A percentile compares a stretch with the other conserved stretches of the same genome.
phyloP scores from a whole-genome alignment of 2,888 invertebrate species.

The Mimachlamys varia region DNA sequence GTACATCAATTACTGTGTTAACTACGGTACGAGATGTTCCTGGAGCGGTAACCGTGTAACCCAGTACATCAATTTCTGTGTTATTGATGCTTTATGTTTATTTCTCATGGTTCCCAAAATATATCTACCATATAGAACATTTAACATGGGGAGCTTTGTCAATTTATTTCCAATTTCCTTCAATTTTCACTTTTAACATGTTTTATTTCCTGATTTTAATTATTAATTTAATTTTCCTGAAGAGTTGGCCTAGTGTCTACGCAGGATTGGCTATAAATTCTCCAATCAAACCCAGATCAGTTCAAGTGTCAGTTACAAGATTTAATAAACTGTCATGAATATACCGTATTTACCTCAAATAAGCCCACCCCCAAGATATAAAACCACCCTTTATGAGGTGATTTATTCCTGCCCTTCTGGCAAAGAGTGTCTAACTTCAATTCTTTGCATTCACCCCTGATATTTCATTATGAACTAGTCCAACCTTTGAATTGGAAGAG shows the following conservation, averaged over 20 bases:
- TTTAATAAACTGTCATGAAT: not conserved
- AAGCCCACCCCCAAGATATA: not conserved
- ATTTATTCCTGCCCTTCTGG: not conserved
- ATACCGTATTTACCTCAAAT: not conserved
- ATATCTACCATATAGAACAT: not conserved
- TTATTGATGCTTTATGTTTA: not conserved
- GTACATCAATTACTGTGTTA: too few species aligned
- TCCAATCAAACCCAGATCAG: not conserved
- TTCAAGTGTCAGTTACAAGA: not conserved
- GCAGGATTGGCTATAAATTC: not conserved
- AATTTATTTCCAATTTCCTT: slow-evolving; percentile 1
- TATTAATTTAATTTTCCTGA: not conserved
- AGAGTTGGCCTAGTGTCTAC: not conserved
- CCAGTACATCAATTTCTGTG: not conserved
- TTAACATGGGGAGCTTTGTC: not conserved
- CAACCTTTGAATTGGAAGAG: too few species aligned
- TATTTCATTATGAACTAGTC: too few species aligned
- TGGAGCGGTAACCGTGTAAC: not conserved
- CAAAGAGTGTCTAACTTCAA: not conserved
- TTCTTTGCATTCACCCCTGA: too few species aligned
- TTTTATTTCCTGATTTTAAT: not conserved
- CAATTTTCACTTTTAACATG: not conserved
- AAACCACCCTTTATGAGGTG: not conserved
- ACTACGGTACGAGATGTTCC: not conserved
- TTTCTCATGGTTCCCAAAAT: not conserved